Conservation (phyloP, 2,113 vertebrate species). For the Galbula dea region DNA sequence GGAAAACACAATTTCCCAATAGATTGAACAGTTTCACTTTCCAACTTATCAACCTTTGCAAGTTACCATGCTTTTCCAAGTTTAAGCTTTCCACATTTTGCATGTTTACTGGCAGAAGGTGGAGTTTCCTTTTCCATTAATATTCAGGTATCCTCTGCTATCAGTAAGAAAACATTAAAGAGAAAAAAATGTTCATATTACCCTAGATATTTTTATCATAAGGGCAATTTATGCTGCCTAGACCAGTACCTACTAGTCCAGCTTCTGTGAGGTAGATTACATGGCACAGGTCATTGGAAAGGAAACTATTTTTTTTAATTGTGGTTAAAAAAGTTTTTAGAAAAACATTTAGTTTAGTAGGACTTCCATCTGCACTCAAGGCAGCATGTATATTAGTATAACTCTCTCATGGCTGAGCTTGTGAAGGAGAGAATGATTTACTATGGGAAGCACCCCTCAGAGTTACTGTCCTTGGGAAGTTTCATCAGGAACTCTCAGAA, state of each 20-base stretch:
- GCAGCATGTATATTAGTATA: neutral
- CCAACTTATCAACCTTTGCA: too few relatives aligned
- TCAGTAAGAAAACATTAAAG: neutral
- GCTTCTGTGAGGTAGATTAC: neutral
- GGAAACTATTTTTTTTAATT: neutral
- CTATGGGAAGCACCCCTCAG: neutral
- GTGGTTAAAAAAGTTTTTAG: neutral
- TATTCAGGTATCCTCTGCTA: neutral
- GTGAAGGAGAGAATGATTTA: neutral
- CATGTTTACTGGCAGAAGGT: neutral
- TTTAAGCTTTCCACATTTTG: too few relatives aligned
- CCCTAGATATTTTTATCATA: neutral
- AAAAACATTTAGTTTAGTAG: neutral
- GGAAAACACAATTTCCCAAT: neutral
- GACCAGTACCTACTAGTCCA: neutral
- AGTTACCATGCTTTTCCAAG: too few relatives aligned
- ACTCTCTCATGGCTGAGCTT: neutral
- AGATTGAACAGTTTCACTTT: neutral
- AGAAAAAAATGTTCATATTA: neutral
- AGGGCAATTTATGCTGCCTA: neutral
- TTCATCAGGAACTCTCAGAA: neutral
- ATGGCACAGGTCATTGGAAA: neutral
- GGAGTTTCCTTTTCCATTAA: neutral
- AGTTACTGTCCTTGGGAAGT: neutral
- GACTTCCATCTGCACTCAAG: neutral